Conservation (phyloP, 2,888 invertebrate genomes). For the Brenthis daphne region DNA sequence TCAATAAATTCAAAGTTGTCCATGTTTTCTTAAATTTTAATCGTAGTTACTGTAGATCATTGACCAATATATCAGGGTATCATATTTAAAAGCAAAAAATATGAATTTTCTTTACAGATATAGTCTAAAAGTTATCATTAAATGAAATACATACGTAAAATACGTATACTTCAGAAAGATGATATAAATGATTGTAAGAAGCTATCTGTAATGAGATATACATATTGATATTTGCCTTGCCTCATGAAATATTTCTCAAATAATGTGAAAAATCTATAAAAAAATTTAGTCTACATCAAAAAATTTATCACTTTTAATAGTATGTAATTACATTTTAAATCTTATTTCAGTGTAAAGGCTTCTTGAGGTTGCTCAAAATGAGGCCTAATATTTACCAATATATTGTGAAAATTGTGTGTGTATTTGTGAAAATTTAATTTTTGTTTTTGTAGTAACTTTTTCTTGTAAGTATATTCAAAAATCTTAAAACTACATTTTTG, state of each 20-base stretch:
- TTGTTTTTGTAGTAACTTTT: not conserved
- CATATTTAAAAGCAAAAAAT: not conserved
- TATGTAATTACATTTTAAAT: not conserved
- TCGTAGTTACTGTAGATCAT: constrained; percentile 9
- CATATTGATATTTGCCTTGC: too few relatives aligned
- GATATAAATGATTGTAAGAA: too few relatives aligned
- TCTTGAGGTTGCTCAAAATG: constrained; percentile 23
- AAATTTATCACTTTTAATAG: too few relatives aligned
- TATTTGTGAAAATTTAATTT: constrained; percentile 3
- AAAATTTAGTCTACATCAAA: not conserved
- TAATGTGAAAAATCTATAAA: not conserved
- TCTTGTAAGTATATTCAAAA: not conserved
- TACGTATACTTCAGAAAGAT: too few relatives aligned
- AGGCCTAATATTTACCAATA: constrained; percentile 21
- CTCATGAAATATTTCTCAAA: too few relatives aligned
- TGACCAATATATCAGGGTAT: constrained; percentile 18
- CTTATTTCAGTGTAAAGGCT: not conserved
- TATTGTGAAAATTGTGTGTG: too few relatives aligned
- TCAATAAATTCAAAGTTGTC: constrained; percentile 11
- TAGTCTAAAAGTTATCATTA: not conserved
- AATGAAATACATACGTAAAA: not conserved
- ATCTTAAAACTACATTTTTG: not conserved
- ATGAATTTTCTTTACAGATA: not conserved
- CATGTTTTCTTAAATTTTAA: constrained; percentile 13
- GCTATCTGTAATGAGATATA: too few relatives aligned